phyloP scores from a whole-genome alignment of 2,797 vertebrate genomes.

The Gymnopithys bicolor region DNA sequence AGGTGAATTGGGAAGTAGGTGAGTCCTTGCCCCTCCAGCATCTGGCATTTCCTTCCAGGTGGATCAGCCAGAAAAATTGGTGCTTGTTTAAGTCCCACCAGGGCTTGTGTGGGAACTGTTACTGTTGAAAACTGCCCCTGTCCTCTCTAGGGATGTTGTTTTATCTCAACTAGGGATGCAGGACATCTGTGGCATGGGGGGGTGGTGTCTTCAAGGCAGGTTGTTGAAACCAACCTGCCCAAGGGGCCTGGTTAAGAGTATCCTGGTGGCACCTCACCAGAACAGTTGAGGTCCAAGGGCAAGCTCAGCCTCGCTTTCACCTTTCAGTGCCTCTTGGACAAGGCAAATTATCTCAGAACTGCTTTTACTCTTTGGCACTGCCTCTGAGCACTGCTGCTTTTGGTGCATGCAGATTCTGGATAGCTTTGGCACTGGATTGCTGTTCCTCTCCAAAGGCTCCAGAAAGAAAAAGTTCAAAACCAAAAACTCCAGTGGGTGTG shows the following conservation, averaged over 20 bases:
- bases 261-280: not conserved
- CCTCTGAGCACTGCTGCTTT: not conserved
- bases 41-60: not conserved
- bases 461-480: slow-evolving; percentile 49
- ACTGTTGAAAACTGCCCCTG: not conserved
- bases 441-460: slow-evolving; percentile 28
- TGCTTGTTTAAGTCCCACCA: not conserved
- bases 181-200: not conserved
- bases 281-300: not conserved
- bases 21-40: not conserved
- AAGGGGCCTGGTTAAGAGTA: not conserved
- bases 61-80: not conserved
- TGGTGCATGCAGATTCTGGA: not conserved
- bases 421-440: not conserved
- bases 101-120: not conserved
- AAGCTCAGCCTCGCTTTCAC: not conserved
- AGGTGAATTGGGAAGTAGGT: not conserved
- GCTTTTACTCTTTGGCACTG: not conserved
- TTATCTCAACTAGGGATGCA: not conserved
- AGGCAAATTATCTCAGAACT: not conserved
- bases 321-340: not conserved
- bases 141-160: not conserved
- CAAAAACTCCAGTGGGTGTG: slow-evolving; percentile 63
- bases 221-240: not conserved
- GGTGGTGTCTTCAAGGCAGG: not conserved